Base-by-base conservation (phyloP, 2,113 vertebrate genomes). In the Hypocryptadius cinnamomeus region DNA sequence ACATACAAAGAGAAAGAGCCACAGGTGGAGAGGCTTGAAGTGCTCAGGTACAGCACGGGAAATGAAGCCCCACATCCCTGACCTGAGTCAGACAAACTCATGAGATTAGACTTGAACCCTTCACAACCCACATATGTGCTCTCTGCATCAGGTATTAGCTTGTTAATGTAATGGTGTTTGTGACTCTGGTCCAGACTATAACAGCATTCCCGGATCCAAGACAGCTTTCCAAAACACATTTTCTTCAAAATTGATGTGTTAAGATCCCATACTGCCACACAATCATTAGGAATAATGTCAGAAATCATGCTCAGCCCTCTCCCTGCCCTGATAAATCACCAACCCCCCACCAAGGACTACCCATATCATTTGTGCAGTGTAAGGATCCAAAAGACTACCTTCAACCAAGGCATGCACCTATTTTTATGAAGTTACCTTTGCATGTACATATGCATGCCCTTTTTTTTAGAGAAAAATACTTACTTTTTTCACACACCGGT, bases 381-480 rank as follows among this genome's bases (percentile, higher is more conserved):
- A 63, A 70, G 30, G 19, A 60, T 57, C 42, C 59, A 64, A 89
- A 60, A 19, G 7, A 54, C 14, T 33, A 37, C 24, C 21, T 53
- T 66, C 25, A 81, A 50, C 19, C 24, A 74, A 68, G 16, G 37
- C 20, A 78, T 7, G 4, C 22, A 50, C 6, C n/a, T 70, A 15
- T 50, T 57, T 69, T 37, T 53, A 21, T 37, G 2, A 70, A 23
- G 19, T 56, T 70, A 57, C 3, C 6, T 87, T 87, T 39, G 37
- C 13, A 40, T 2, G 6, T 44, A 22, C 17, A 44, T 20, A 25
- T 5, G 5, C 6, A 13, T 6, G 40, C 0, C 1, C 4, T 8
- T 11, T 14, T 40, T 6, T 30, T 13, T 39, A n/a, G 6, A 50
- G 15, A 39, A 53, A 54, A 68, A 16, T 8, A 30, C 18, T 79